Evolutionary conservation across 2,888 invertebrate species (phyloP).

Genomic region (Noctua janthe): DNA sequence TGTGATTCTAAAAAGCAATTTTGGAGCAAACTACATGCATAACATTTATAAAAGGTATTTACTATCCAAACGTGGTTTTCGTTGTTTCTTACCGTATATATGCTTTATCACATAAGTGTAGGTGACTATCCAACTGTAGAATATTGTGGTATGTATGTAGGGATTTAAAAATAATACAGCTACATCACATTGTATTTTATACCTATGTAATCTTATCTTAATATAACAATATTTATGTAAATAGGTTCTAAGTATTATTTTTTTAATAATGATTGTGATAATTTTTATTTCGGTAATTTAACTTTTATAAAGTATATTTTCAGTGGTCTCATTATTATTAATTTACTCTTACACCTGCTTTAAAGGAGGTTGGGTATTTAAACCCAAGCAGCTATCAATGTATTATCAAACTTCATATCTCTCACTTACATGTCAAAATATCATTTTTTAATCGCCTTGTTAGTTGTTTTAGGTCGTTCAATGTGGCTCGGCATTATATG

Average conservation of each 20-base stretch:
- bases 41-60: slow-evolving; percentile 9
- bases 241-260: slow-evolving; percentile 24
- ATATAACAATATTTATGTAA: slow-evolving; percentile 8
- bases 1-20: background rate
- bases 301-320: slow-evolving; percentile 25
- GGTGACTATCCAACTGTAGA: slow-evolving; percentile 13
- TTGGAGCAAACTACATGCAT: background rate
- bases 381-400: slow-evolving; percentile 5
- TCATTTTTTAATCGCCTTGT: background rate
- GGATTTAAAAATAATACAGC: slow-evolving; percentile 30
- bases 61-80: background rate
- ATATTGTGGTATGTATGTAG: slow-evolving; percentile 25
- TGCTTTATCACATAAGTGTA: slow-evolving; percentile 27
- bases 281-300: slow-evolving; percentile 32
- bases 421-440: background rate
- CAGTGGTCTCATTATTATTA: slow-evolving; percentile 53
- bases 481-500: background rate
- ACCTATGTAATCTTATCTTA: slow-evolving; percentile 9
- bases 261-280: slow-evolving; percentile 39
- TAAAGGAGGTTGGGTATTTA: background rate
- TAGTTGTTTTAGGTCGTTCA: background rate
- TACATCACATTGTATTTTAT: slow-evolving; percentile 47
- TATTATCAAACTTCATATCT: slow-evolving; percentile 16
- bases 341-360: background rate
- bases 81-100: background rate